Conservation (phyloP, 2,797 vertebrate genomes). For the Rhynchonycteris naso region DNA sequence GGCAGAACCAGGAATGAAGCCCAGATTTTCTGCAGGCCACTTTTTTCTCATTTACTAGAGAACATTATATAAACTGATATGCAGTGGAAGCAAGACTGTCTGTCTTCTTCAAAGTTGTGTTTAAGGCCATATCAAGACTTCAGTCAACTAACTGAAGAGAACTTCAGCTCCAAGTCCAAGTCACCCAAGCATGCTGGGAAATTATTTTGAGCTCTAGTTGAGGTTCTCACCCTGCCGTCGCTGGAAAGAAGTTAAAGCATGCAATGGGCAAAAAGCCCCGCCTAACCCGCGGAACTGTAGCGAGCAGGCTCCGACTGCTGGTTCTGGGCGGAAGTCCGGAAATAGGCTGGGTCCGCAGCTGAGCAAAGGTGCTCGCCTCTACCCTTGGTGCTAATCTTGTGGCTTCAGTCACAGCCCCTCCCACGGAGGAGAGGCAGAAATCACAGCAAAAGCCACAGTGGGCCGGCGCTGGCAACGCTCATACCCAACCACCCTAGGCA, state of each 20-base stretch:
- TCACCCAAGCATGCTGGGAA: constrained; percentile 15
- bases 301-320: too few species aligned
- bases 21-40: constrained; percentile 38
- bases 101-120: constrained; percentile 20
- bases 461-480: too few species aligned
- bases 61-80: constrained; percentile 47
- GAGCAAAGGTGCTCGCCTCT: too few species aligned
- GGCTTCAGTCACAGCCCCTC: too few species aligned
- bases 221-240: background rate
- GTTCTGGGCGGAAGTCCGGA: too few species aligned
- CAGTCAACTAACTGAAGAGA: constrained; percentile 15
- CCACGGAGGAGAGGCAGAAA: too few species aligned
- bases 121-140: constrained; percentile 57
- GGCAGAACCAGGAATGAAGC: constrained; percentile 39
- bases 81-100: background rate
- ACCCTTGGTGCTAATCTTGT: too few species aligned
- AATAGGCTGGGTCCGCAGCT: too few species aligned
- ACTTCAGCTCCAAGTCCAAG: constrained; percentile 19
- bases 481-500: too few species aligned
- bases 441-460: too few species aligned
- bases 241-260: background rate
- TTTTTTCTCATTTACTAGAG: background rate
- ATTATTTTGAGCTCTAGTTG: background rate
- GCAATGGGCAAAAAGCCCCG: too few species aligned
- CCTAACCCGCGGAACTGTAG: too few species aligned